A percentile compares a stretch with the other conserved stretches of the same genome.
Evolutionary conservation across 1,140 invertebrate genomes (phyloP).

Genomic region (Hyphantria cunea): DNA sequence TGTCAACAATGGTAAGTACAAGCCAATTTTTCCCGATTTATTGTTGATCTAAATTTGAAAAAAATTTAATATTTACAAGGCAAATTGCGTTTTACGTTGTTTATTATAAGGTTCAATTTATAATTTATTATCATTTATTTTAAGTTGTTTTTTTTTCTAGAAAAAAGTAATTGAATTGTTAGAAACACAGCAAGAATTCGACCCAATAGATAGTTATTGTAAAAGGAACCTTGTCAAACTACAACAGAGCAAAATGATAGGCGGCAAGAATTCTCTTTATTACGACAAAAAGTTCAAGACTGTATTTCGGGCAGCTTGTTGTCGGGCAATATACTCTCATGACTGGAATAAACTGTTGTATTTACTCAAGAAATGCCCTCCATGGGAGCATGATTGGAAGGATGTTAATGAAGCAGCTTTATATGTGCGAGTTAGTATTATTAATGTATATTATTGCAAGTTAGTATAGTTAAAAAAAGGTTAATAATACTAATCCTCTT

Average conservation of each 20-base stretch:
- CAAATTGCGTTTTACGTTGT: too few species aligned
- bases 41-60: too few species aligned
- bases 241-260: constrained; percentile 33
- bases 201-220: constrained; percentile 14
- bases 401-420: constrained; percentile 40
- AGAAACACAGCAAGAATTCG: constrained; percentile 30
- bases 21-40: constrained; percentile 6
- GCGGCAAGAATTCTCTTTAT: constrained; percentile 6
- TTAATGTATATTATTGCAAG: too few species aligned
- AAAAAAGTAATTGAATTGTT: constrained; percentile 46
- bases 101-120: too few species aligned
- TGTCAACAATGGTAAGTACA: constrained; percentile 59
- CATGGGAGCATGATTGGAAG: constrained; percentile 46
- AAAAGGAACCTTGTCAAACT: constrained; percentile 17
- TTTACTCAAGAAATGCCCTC: constrained; percentile 57
- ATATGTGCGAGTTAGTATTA: constrained; percentile 57
- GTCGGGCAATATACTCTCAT: constrained; percentile 62
- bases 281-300: constrained; percentile 21
- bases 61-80: too few species aligned
- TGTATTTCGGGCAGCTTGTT: constrained; percentile 43
- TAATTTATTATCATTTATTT: background rate
- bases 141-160: constrained; percentile 39
- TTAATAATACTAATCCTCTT: too few species aligned
- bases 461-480: too few species aligned
- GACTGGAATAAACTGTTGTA: constrained; percentile 63